These are phyloP conservation scores for Atrichornis clamosus DNA, from an alignment of 2,113 vertebrate species.

Conservation along the genomic window DNA sequence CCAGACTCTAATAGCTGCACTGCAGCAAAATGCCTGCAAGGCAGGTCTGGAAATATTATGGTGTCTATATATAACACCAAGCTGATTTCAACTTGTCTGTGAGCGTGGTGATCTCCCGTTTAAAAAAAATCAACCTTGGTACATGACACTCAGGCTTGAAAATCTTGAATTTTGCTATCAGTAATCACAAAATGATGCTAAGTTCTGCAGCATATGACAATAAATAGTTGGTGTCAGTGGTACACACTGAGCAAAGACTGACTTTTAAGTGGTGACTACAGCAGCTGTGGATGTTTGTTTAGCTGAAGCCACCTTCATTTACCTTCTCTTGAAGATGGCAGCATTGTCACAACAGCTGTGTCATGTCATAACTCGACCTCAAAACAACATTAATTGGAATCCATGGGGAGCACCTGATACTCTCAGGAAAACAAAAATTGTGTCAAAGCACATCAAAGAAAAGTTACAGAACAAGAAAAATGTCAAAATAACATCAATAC, in stretches of 20 bases:
- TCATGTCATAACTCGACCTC: background rate
- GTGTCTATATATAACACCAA: background rate
- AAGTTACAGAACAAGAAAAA: background rate
- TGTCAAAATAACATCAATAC: background rate
- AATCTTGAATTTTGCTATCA: background rate
- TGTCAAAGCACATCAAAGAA: background rate
- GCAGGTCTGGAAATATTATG: background rate
- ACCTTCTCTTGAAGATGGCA: background rate
- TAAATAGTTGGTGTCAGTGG: background rate
- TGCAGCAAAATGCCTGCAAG: constrained; percentile 1
- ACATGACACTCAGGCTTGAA: background rate
- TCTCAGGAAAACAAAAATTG: background rate
- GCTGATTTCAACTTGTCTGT: background rate
- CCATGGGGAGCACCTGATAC: background rate
- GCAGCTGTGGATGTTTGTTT: background rate
- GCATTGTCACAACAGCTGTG: background rate
- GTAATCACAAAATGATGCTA: background rate
- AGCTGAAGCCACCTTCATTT: background rate
- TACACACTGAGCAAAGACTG: background rate
- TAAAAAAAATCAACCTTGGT: background rate
- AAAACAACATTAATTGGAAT: constrained; percentile 8
- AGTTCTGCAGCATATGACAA: background rate
- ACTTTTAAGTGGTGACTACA: background rate
- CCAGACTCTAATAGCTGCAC: background rate
- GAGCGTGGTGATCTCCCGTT: background rate